A percentile compares a stretch with the other conserved stretches of the same genome.
These are phyloP conservation scores for Dinocampus coccinellae DNA, from an alignment of 2,888 invertebrate species.

Conservation along the genomic window DNA sequence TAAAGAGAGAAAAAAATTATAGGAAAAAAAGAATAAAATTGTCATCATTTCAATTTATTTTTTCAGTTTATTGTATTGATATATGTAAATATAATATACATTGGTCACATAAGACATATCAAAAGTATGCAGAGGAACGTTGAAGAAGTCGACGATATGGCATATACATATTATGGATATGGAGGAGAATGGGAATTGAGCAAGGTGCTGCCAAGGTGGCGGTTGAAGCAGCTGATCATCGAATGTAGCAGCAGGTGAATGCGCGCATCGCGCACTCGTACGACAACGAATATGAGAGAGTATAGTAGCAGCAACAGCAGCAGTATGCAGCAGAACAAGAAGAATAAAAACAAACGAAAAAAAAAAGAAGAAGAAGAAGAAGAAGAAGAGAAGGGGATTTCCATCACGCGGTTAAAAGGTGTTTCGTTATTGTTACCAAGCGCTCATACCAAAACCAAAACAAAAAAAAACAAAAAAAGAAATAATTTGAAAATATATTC, in stretches of 20 bases:
- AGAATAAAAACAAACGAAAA: constrained; percentile 49
- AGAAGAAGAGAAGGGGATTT: background rate
- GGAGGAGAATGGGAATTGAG: constrained; percentile 50
- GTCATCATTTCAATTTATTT: background rate
- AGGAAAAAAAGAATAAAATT: background rate
- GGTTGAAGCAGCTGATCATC: constrained; percentile 68
- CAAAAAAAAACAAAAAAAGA: background rate
- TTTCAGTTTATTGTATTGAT: background rate
- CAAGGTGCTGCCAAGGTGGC: constrained; percentile 68
- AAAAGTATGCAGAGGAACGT: constrained; percentile 34
- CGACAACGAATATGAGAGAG: constrained; percentile 8
- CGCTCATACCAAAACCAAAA: constrained; percentile 40
- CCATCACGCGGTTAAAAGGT: constrained; percentile 53
- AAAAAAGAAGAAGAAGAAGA: constrained; percentile 50
- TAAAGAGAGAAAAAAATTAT: too few species aligned
- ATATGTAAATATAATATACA: background rate
- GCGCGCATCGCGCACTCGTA: constrained; percentile 53
- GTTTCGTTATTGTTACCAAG: constrained; percentile 68
- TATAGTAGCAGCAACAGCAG: constrained; percentile 4
- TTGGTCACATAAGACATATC: background rate
- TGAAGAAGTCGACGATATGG: constrained; percentile 29
- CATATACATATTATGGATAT: constrained; percentile 27
- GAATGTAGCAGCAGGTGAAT: constrained; percentile 68
- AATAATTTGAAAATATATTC: background rate
- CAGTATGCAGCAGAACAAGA: constrained; percentile 37